Conservation (phyloP, 2,113 vertebrate genomes). For the Heterocephalus glaber region DNA sequence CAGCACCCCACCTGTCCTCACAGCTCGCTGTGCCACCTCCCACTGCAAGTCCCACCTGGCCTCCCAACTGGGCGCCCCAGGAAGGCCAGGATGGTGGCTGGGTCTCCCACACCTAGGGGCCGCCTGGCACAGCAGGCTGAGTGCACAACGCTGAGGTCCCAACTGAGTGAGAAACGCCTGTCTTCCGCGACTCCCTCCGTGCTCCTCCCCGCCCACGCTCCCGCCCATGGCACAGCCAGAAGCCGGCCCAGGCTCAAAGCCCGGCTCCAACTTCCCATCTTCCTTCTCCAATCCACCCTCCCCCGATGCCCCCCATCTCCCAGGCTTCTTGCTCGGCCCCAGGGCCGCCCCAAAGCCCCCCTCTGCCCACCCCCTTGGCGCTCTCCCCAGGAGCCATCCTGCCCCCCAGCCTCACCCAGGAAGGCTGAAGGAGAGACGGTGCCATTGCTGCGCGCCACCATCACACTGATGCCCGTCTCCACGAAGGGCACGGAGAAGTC, state of each 20-base stretch:
- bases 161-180: background rate
- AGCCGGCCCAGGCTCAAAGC: background rate
- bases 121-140: background rate
- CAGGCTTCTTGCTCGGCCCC: background rate
- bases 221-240: background rate
- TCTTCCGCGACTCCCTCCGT: background rate
- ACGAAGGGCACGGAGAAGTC: constrained; percentile 99
- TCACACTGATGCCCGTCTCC: constrained; percentile 98
- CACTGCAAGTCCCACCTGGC: background rate
- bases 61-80: background rate
- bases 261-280: fast-evolving
- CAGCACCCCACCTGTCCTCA: background rate
- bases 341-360: background rate
- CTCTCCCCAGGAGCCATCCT: background rate
- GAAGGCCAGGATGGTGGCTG: background rate
- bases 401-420: constrained; percentile 88
- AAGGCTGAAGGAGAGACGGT: constrained; percentile 98
- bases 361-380: fast-evolving
- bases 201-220: background rate
- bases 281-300: background rate
- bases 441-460: constrained; percentile 97
- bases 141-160: background rate
- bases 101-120: background rate
- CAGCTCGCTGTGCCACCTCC: background rate
- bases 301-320: background rate